A percentile compares a stretch with the other conserved stretches of the same genome.
These are phyloP conservation scores for Chionomys nivalis DNA, from an alignment of 2,113 vertebrate genomes.

Conservation along the genomic window DNA sequence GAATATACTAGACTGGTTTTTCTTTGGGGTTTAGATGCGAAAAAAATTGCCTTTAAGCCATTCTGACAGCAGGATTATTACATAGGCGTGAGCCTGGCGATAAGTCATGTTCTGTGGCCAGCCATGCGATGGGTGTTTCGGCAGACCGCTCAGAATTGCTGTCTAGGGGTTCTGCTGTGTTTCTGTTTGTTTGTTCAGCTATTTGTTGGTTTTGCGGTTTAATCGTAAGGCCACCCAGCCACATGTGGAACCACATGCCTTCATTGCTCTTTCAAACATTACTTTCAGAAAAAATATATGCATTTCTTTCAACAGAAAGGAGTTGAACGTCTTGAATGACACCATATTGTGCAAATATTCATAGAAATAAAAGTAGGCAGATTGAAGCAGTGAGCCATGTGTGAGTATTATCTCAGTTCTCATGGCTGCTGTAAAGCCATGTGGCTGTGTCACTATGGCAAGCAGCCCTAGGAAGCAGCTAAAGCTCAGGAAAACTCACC, in stretches of 20 bases:
- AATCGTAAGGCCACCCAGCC: neutral
- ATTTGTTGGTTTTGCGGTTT: neutral
- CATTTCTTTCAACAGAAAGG: neutral
- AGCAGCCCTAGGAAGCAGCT: neutral
- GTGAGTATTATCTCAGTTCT: fast-evolving
- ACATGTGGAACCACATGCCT: neutral
- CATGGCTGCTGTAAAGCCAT: fast-evolving
- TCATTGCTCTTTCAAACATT: neutral
- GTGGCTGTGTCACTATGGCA: fast-evolving
- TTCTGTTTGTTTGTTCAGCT: no score
- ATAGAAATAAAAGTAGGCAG: neutral
- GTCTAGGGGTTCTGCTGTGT: neutral
- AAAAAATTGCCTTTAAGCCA: neutral
- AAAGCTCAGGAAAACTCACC: no score
- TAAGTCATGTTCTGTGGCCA: neutral
- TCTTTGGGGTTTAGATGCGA: neutral
- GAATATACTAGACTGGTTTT: neutral
- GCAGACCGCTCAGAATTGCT: neutral
- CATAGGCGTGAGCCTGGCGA: neutral
- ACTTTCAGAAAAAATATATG: neutral
- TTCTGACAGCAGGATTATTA: neutral
- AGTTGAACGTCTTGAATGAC: neutral
- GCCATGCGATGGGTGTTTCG: neutral
- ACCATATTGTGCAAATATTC: neutral
- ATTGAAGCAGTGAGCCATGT: fast-evolving